phyloP scores from a whole-genome alignment of 2,113 vertebrate genomes.

The Chionodraco myersi region DNA sequence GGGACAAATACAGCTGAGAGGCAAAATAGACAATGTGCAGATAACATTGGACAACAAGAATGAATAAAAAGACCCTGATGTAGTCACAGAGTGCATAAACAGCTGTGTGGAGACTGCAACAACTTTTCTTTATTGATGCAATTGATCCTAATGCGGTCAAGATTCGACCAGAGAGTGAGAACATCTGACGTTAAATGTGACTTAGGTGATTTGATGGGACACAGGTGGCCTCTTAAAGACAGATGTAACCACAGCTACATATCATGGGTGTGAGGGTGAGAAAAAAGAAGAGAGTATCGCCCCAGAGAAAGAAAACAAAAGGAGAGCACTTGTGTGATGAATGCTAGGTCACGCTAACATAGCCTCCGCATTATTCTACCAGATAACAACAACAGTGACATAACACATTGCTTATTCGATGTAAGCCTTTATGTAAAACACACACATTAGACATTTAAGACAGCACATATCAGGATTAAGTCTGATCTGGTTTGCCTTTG shows the following conservation, averaged over 20 bases:
- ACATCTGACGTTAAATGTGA: slow-evolving; percentile 35
- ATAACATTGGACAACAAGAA: slow-evolving; percentile 1
- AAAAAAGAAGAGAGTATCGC: slow-evolving; percentile 24
- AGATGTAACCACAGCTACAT: slow-evolving; percentile 36
- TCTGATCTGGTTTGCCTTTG: slow-evolving; percentile 42
- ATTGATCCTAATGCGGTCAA: slow-evolving; percentile 8
- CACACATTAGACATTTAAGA: slow-evolving; percentile 42
- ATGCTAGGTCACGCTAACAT: slow-evolving; percentile 55
- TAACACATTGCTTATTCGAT: slow-evolving; percentile 45
- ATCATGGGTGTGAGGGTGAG: slow-evolving; percentile 23
- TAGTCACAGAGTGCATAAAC: slow-evolving; percentile 8
- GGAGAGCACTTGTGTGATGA: slow-evolving; percentile 48
- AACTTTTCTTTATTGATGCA: slow-evolving; percentile 28
- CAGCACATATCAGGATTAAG: slow-evolving; percentile 41
- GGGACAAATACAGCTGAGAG: slow-evolving; percentile 4
- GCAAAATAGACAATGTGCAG: slow-evolving; percentile 4
- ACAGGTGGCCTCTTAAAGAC: slow-evolving; percentile 51
- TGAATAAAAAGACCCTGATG: slow-evolving; percentile 23
- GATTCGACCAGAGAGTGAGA: background rate
- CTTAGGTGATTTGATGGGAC: slow-evolving; percentile 20
- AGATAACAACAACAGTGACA: slow-evolving; percentile 69
- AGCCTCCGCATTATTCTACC: slow-evolving; percentile 37
- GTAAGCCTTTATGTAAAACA: slow-evolving; percentile 51
- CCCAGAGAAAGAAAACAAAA: slow-evolving; percentile 17
- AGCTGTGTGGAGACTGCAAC: slow-evolving; percentile 10